Evolutionary conservation across 1,140 invertebrate species (phyloP), one percentile per base, ranked within the genome.

Genomic region (Nephotettix cincticeps): DNA sequence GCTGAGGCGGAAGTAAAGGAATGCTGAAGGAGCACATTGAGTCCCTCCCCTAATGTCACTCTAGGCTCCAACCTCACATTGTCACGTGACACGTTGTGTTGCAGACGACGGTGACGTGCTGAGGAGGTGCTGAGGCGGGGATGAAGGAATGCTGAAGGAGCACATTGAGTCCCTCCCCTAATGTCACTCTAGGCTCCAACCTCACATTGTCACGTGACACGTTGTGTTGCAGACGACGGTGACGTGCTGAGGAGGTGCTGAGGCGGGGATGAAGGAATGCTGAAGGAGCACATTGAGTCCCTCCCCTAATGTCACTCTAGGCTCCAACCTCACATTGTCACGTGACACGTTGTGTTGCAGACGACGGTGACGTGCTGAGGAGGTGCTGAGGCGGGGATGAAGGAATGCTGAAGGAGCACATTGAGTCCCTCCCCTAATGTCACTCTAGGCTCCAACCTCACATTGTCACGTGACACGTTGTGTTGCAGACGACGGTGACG

Each of bases 361-460:
- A 36, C 32, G 32, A 36, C 32, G 14, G 32, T 36, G 14, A 36
- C 14, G 32, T 36, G 32, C 32, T 36, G 32, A 36, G 32, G 4
- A 6, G 32, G 32, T 36, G 32, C 32, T 36, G 32, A 36, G 32
- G 32, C 14, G 47, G 47, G 47, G 47, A 25, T 61, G 56, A 61
- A 25, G 56, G 21, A 28, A 61, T 61, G 56, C 56, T 61, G 56
- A 61, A 61, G 56, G 56, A 61, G 56, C 56, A 61, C 56, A n/a
- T 9, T 28, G 56, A 61, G 56, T 25, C 56, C 9, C 56, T 61
- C 2, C 6, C 14, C 56, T 25, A 86, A 1, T 89, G 88, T 76
- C 84, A 85, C 11, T 76, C 77, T 3, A 77, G 79, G 21, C 89
- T 90, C 74, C 76, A 81, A n/a, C n/a, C n/a, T n/a, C n/a, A n/a